Base-by-base conservation (phyloP, 1,140 invertebrate species). In the Calycopis cecrops region DNA sequence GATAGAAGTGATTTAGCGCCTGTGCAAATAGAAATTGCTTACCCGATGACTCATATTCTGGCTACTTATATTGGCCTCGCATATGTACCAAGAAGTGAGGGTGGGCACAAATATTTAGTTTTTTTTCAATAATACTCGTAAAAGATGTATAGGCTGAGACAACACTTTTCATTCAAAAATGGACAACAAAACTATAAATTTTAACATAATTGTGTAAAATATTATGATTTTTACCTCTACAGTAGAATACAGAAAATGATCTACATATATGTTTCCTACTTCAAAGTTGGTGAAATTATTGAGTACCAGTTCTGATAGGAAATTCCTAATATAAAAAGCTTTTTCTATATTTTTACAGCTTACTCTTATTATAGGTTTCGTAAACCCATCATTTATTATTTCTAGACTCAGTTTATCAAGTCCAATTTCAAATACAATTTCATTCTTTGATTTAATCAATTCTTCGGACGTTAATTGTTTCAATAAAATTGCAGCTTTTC, bases 241-340 rank as follows among this genome's bases (percentile, higher is more conserved):
- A 14, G 40, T 17, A 9, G 40, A 44, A 44, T 44, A 44, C 9
- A 44, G 12, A 14, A 0, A 12, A 14, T 44, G 51, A 28, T 57
- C 53, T 42, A 40, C n/a, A 42, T 55, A 47, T 42, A 52, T 12
- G n/a, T 33, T 47, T 40, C 48, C 40, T 28, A 9, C 18, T 33
- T 49, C 11, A 48, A 55, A 28, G 34, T 28, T 48, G 10, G 16
- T 44, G 16, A 67, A 70, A 49, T 66, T 52, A 48, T 63, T 55
- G 42, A 72, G 63, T 50, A 76, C 51, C 37, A 83, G 11, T 35
- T 67, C 59, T 6, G 73, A 65, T 37, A 77, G 70, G 35, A 85
- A 78, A 50, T 75, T 80, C 21, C 78, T 73, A 6, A 83, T 61
- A 55, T 71, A 51, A 16, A 59, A 59, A 14, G 69, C 73, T 34